Evolutionary conservation across 2,113 vertebrate species (phyloP).

Genomic region (Elaphurus davidianus): DNA sequence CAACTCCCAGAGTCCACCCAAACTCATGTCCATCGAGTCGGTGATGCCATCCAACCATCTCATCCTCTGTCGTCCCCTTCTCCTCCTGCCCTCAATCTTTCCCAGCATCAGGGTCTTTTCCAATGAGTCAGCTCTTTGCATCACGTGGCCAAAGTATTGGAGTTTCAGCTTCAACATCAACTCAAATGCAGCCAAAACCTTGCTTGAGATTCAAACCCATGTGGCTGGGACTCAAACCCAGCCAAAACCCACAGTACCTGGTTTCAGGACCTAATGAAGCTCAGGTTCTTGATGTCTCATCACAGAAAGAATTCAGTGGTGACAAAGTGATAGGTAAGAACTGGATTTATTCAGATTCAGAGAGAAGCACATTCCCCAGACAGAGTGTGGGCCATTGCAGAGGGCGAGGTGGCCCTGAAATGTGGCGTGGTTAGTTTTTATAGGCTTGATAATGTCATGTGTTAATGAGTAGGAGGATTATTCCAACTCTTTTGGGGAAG

Average conservation of each 20-base stretch:
- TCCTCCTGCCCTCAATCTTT: too few relatives aligned
- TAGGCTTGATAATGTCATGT: neutral
- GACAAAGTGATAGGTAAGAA: neutral
- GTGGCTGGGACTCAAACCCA: neutral
- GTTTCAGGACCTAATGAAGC: neutral
- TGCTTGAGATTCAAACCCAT: neutral
- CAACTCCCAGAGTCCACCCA: too few relatives aligned
- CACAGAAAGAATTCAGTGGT: neutral
- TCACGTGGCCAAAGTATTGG: too few relatives aligned
- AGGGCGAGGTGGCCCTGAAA: neutral
- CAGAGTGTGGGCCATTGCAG: neutral
- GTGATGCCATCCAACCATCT: too few relatives aligned
- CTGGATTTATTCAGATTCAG: neutral
- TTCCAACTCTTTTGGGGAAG: neutral
- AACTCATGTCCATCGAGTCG: too few relatives aligned
- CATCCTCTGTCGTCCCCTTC: too few relatives aligned
- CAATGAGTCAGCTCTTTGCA: too few relatives aligned
- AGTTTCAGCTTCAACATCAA: too few relatives aligned
- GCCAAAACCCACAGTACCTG: neutral
- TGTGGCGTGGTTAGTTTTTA: neutral
- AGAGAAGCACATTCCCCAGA: neutral
- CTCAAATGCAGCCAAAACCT: neutral
- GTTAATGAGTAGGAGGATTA: neutral
- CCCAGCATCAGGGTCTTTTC: too few relatives aligned
- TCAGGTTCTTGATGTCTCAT: neutral